Base-by-base conservation (phyloP, 2,797 vertebrate genomes). In the Falco novaeseelandiae region DNA sequence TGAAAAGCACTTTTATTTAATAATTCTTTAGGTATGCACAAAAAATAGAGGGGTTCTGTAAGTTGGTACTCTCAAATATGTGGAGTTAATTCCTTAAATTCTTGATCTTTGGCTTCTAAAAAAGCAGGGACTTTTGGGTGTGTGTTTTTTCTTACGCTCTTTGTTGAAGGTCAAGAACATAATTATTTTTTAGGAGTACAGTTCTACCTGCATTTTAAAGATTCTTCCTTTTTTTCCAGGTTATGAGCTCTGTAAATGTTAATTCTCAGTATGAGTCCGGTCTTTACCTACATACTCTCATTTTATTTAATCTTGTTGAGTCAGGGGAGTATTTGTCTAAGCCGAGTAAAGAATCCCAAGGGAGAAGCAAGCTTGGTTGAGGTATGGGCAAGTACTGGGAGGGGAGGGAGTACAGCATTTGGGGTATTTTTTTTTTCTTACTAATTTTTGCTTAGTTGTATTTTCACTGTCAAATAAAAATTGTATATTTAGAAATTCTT, bases 241-340 rank as follows among this genome's bases (percentile, higher is more conserved):
- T 95, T 96, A 89, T 92, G 82, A 96, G 95, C 83, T 96, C 83
- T 97, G 96, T 94, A 96, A 96, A 97, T 95, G 95, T 93, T 97
- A 96, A 95, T 96, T 94, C 92, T 78, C 67, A 88, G 38, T 94
- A 79, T 83, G 62, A 96, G 14, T 74, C 77, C 83, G 61, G 80
- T 93, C 95, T 96, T 96, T 71, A 89, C 89, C 87, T 72, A 48
- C 67, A 40, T 89, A 59, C 25, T 87, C 86, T 86, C 65, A 79
- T 96, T 97, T 94, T 96, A 66, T 96, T 96, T 95, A 90, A 95
- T 94, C 93, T 92, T 11, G 5, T 0, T 80, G 83, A 92, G 55
- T 95, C 83, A 77, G 67, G 40, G 58, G 66, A 93, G 42, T 97
- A 93, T 94, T 97, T 97, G 52, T 51, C 62, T 87, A 92, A 94